Evolutionary conservation across 1,140 invertebrate species (phyloP), one percentile per base, ranked within the genome.

Genomic region (Drosophila seguyi): DNA sequence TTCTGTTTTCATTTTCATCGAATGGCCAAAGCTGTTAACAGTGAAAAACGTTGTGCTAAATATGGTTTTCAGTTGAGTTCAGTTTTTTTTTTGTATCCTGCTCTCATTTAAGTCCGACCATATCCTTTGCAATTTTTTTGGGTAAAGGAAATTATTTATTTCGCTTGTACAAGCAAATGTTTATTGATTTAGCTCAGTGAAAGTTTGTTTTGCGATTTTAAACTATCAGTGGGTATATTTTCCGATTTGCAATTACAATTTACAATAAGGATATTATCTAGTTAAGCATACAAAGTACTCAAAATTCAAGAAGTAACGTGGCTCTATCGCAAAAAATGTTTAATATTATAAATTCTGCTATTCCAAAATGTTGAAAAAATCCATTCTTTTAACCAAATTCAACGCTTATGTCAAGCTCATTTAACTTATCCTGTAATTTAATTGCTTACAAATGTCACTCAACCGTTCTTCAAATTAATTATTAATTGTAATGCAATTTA

Each of bases 21-120:
- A 67, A 73, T 52, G 34, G 38, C 47, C 53, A 61, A 78, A 68
- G 62, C 80, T 50, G 69, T 75, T 74, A 58, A 58, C 68, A 58
- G 36, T 55, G 53, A 69, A 78, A 83, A 78, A 83, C 53, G 39
- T 18, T 61, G 50, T 68, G 69, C 63, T 48, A 79, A 83, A 83
- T 75, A 75, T 75, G 69, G 29, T 47, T 58, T 62, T 22, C 53
- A 25, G 16, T 47, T 47, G 14, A 3, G 45, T 47, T 25, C 61
- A 44, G 61, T 18, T 18, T 42, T 50, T 0, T 68, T 68, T 67
- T 76, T n/a, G n/a, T n/a, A n/a, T 29, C 10, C 29, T 39, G 52
- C 34, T 36, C 42, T 42, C 67, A 22, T 76, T 66, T 42, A 76
- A 76, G 62, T 47, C 41, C 58, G 20, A 58, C 25, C 27, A 31